Evolutionary conservation across 2,113 vertebrate species (phyloP), one percentile per base, ranked within the genome.

Genomic region (Halcyon senegalensis): DNA sequence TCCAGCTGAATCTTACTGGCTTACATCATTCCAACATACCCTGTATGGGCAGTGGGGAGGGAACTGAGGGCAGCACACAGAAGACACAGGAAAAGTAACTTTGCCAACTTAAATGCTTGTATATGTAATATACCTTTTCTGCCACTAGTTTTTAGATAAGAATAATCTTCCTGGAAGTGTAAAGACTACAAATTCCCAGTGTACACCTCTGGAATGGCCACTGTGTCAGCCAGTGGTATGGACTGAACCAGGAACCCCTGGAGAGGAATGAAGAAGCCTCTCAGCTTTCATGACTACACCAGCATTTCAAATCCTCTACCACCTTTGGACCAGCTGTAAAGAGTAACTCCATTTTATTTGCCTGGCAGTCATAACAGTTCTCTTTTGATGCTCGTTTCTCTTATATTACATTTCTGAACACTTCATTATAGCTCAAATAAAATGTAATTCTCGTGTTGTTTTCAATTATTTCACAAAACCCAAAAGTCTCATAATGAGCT

Each of bases 381-480:
- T 91, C 66, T 91, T 96, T 67, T 62, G 89, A 94, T 94, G 96
- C 90, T 87, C 89, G 24, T 87, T 87, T 89, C 89, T 84, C 84
- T 91, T 53, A 81, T 79, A 95, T 95, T 87, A 75, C 89, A 87
- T 94, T 93, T 84, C 72, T 84, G 84, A 95, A 92, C 77, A 73
- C 70, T 92, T 92, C 81, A 91, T 95, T 85, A 94, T 28, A 89
- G 62, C 89, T 94, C 93, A 94, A 91, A 94, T 79, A 89, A 96
- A 96, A 96, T 31, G 60, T 83, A 93, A 95, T 89, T 94, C 90
- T 96, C 78, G 1, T 33, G 87, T 94, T 95, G 96, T 94, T 93
- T 96, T 96, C 96, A 96, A 96, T 96, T 96, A 96, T 89, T 91
- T 91, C 95, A 87, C 86, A 76, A 94, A 93, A 75, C 81, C 91